Conservation (phyloP, 2,797 vertebrate species). For the Anniella stebbinsi region DNA sequence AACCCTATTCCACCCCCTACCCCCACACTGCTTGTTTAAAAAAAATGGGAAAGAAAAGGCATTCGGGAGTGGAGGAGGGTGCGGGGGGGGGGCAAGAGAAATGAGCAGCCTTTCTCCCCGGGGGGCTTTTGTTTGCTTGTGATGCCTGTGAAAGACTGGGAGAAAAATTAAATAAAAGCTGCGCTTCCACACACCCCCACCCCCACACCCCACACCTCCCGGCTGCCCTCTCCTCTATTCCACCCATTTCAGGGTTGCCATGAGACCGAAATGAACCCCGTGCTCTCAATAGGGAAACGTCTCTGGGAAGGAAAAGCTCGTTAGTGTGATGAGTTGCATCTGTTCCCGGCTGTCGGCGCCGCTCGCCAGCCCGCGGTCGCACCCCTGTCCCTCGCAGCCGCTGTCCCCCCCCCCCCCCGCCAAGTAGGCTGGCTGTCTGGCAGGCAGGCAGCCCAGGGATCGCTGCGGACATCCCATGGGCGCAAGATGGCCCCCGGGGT, state of each 20-base stretch:
- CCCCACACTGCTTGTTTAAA: conserved; percentile 30
- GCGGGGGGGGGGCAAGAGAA: conserved; percentile 63
- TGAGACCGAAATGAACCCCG: conserved; percentile 62
- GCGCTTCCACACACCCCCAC: background rate
- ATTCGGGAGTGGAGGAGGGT: conserved; percentile 42
- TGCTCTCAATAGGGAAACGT: conserved; percentile 51
- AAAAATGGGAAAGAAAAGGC: conserved; percentile 74
- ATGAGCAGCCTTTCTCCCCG: conserved; percentile 63
- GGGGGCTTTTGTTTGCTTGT: conserved; percentile 68
- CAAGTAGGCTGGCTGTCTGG: too few species aligned
- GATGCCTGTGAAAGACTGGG: conserved; percentile 61
- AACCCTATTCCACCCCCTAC: conserved; percentile 49
- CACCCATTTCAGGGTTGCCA: conserved; percentile 53
- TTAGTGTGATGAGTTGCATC: conserved; percentile 65
- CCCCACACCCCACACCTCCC: rapidly evolving
- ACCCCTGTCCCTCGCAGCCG: conserved; percentile 1
- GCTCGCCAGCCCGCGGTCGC: conserved; percentile 35
- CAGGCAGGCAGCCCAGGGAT: background rate
- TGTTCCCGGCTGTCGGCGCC: conserved; percentile 60
- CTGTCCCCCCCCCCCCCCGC: conserved; percentile 42
- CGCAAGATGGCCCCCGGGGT: background rate
- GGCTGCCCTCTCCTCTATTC: background rate
- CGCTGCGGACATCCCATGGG: background rate
- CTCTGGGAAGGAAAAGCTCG: conserved; percentile 55
- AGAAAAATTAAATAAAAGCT: conserved; percentile 67